Conservation (phyloP, 2,888 invertebrate species). For the Coleophora deauratella region DNA sequence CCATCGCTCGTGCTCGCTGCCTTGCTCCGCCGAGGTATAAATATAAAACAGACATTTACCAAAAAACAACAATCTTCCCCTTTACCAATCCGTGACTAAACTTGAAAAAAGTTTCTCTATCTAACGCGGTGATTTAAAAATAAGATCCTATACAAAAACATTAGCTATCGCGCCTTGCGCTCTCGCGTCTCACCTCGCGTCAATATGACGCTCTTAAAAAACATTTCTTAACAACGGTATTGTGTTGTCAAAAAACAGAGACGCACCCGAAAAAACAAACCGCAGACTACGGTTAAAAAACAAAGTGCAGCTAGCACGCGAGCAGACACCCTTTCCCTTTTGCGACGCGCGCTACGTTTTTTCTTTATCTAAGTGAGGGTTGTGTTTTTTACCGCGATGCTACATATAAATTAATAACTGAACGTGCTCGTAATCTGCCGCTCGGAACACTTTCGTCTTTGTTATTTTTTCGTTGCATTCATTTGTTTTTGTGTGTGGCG, state of each 20-base stretch:
- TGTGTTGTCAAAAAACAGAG: conserved; percentile 71
- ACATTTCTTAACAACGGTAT: conserved; percentile 63
- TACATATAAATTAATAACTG: conserved; percentile 73
- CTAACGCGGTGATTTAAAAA: conserved; percentile 60
- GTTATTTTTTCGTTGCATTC: conserved; percentile 61
- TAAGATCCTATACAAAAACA: conserved; percentile 56
- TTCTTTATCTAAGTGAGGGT: conserved; percentile 61
- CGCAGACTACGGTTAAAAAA: conserved; percentile 68
- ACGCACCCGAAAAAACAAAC: conserved; percentile 70
- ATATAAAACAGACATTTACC: conserved; percentile 36
- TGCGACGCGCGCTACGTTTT: conserved; percentile 68
- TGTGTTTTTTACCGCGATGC: conserved; percentile 64
- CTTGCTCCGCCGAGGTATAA: conserved; percentile 38
- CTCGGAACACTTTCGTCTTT: conserved; percentile 70
- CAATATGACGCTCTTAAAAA: conserved; percentile 69
- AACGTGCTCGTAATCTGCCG: conserved; percentile 71
- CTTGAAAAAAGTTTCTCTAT: conserved; percentile 48
- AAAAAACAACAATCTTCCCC: conserved; percentile 51
- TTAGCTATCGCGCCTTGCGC: conserved; percentile 52
- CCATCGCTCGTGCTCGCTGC: conserved; percentile 39
- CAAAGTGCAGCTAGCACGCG: conserved; percentile 69
- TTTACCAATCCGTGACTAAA: conserved; percentile 63
- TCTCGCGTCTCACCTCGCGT: conserved; percentile 51
- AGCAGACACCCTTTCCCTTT: conserved; percentile 70
- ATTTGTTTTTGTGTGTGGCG: conserved; percentile 67